Conservation (phyloP, 1,140 invertebrate genomes). For the Nebria ingens region DNA sequence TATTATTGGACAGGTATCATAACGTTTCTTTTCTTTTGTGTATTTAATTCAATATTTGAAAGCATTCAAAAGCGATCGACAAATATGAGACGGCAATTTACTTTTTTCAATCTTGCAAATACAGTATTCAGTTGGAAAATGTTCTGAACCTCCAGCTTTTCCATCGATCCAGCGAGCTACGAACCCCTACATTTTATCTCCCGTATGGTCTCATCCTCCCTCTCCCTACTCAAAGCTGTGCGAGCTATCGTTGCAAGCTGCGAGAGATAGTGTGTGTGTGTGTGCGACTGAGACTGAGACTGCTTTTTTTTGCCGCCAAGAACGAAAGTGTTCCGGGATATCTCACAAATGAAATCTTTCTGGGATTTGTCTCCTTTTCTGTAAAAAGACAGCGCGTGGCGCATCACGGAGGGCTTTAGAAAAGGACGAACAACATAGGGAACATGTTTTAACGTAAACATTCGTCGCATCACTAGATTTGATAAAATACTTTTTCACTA, state of each 20-base stretch:
- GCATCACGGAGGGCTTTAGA: no score
- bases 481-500: background rate
- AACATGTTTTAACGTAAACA: background rate
- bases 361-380: background rate
- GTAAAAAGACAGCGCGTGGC: no score
- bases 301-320: background rate
- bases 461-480: no score
- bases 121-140: background rate
- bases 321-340: background rate
- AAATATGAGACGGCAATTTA: background rate
- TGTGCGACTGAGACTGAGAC: background rate
- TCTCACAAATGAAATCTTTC: background rate
- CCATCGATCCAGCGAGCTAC: background rate
- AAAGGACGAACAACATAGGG: no score
- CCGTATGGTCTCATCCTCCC: no score
- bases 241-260: no score
- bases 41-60: background rate
- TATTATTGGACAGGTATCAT: no score
- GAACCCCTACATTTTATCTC: no score
- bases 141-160: background rate
- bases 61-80: no score
- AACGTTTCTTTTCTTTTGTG: no score
- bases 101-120: background rate
- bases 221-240: no score
- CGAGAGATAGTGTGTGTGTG: no score